phyloP scores from a whole-genome alignment of 2,797 vertebrate species.

The Muscicapa comitata region DNA sequence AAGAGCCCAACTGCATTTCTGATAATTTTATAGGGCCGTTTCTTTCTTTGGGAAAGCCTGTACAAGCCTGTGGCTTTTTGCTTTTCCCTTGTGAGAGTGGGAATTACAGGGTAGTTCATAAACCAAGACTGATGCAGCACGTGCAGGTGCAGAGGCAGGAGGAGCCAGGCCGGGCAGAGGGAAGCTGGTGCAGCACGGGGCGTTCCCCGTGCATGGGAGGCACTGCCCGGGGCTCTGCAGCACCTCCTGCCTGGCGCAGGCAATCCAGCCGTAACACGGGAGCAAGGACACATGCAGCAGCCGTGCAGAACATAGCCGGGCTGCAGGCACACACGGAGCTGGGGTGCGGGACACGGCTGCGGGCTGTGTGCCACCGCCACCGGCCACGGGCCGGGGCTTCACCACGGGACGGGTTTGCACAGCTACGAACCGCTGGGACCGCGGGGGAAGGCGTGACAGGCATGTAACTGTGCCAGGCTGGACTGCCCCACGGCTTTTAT shows the following conservation, averaged over 20 bases:
- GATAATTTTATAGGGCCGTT: background rate
- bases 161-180: fast-evolving
- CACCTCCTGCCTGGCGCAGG: too few relatives aligned
- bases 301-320: background rate
- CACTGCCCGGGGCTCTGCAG: too few relatives aligned
- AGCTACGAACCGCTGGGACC: background rate
- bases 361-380: fast-evolving
- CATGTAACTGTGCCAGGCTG: background rate
- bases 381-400: background rate
- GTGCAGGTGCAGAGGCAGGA: fast-evolving
- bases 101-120: background rate
- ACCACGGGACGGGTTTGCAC: background rate
- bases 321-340: background rate
- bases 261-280: too few relatives aligned
- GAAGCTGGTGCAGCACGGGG: background rate
- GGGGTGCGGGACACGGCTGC: background rate
- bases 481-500: background rate
- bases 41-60: background rate
- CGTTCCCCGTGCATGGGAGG: fast-evolving
- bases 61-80: background rate
- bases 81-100: background rate
- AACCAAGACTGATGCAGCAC: background rate
- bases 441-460: fast-evolving
- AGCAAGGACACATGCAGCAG: background rate
- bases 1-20: background rate